phyloP scores from a whole-genome alignment of 2,113 vertebrate genomes.

The Gymnarchus niloticus region DNA sequence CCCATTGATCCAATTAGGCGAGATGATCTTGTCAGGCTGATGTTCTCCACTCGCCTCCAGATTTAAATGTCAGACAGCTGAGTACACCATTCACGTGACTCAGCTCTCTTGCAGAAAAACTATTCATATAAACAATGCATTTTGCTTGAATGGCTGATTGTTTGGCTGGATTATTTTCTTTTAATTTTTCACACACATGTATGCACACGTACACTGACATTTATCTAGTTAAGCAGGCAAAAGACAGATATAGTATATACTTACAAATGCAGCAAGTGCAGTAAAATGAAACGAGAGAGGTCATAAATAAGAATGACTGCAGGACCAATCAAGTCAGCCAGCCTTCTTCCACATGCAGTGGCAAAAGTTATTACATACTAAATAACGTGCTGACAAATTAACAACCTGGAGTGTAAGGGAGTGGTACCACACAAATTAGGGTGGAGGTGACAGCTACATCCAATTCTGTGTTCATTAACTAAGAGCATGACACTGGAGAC shows the following conservation, averaged over 20 bases:
- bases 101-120: neutral
- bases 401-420: neutral
- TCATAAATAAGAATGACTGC: neutral
- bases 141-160: neutral
- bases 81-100: neutral
- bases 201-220: neutral
- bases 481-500: neutral
- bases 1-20: neutral
- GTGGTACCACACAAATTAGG: neutral
- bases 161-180: neutral
- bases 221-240: neutral
- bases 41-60: neutral
- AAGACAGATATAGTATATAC: neutral
- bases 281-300: neutral
- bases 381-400: neutral
- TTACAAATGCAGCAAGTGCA: neutral
- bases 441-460: no score
- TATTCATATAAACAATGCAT: neutral
- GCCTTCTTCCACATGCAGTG: neutral
- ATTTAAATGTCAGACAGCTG: neutral
- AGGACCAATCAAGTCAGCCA: neutral
- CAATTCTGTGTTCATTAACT: neutral
- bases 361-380: neutral
- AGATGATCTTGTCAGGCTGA: neutral
- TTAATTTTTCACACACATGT: no score